Conservation (phyloP, 1,140 invertebrate species). For the Caenorhabditis briggsae region DNA sequence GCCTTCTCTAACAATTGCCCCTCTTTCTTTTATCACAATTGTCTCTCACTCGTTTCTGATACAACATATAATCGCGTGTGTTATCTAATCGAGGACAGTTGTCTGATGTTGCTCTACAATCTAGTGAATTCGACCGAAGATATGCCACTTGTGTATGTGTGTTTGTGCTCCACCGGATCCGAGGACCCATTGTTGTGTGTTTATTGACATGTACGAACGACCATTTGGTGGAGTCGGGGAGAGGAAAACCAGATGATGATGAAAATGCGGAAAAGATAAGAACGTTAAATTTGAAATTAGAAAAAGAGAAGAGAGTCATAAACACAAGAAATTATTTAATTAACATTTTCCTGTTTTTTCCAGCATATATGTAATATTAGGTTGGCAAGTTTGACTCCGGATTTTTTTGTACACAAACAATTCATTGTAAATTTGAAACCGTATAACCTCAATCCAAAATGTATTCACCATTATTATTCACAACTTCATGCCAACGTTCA, state of each 20-base stretch:
- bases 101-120: conserved; percentile 40
- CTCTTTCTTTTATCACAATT: conserved; percentile 15
- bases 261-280: background rate
- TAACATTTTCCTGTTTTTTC: too few relatives aligned
- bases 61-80: conserved; percentile 40
- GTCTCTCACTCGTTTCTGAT: conserved; percentile 21
- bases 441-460: too few relatives aligned
- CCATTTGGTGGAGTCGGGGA: background rate
- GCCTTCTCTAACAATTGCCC: background rate
- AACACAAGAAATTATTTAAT: too few relatives aligned
- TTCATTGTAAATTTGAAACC: too few relatives aligned
- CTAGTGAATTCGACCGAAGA: background rate
- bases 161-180: background rate
- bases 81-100: conserved; percentile 45
- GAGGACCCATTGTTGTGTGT: conserved; percentile 16
- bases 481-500: too few relatives aligned
- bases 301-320: too few relatives aligned
- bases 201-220: conserved; percentile 35
- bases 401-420: too few relatives aligned
- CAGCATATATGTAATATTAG: too few relatives aligned
- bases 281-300: background rate
- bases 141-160: conserved; percentile 29
- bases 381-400: too few relatives aligned
- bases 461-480: too few relatives aligned
- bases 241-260: background rate